Evolutionary conservation across 2,888 invertebrate species (phyloP), one percentile per base, ranked within the genome.

Genomic region (Dermolepida albohirtum): DNA sequence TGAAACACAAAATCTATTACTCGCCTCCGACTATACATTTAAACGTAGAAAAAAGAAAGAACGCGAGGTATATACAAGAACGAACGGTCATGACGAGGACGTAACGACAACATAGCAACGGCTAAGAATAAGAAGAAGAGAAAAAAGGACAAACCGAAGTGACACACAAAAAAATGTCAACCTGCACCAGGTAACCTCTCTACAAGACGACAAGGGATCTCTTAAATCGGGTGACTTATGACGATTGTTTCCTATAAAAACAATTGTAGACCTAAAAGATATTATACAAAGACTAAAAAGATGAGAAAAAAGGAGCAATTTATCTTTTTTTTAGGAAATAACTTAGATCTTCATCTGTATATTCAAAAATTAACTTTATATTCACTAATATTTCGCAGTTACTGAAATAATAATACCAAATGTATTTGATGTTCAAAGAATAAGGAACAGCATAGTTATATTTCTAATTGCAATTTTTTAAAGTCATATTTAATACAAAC

Each of bases 1-100:
- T 80, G 80, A 81, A 59, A 59, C 59, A 59, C 79, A 76, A 81
- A 82, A 82, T 82, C 81, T 82, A 82, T 82, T 81, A 79, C 81
- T 76, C 74, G 74, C 76, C 78, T 76, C 77, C 71, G 77, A 75
- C 81, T 77, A 80, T 82, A 81, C 75, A 79, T 82, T 81, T 75
- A 72, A 54, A 39, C 40, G 54, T 40, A n/a, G 43, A 57, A 12
- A 27, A 12, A 22, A 27, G 44, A 11, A 14, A 57, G 16, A 27
- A 59, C 22, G 27, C 16, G 29, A 47, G 14, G 14, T 16, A 47
- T 17, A 17, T 17, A 8, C 17, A 47, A 47, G 14, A 8, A 10
- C 14, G 47, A 14, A 8, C 4, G 14, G 16, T 16, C 14, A 14
- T 2, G 47, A 14, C 47, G 17, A 14, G 47, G 17, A 47, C 14